Conservation (phyloP, 2,113 vertebrate genomes). For the Oryzias melastigma region DNA sequence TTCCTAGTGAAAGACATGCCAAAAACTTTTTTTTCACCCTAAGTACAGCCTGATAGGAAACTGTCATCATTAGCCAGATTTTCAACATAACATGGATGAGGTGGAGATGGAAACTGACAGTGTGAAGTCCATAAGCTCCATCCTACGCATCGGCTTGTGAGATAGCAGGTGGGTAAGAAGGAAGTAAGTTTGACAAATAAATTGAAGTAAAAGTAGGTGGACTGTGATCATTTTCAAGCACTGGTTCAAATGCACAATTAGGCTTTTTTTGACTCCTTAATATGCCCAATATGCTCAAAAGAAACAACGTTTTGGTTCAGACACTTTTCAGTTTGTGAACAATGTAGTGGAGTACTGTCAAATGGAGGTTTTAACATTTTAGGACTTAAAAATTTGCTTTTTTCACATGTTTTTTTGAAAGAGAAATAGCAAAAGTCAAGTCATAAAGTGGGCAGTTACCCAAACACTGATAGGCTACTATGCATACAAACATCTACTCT, state of each 20-base stretch:
- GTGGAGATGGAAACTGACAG: constrained; percentile 12
- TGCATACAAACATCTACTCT: not conserved
- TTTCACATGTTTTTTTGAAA: no score
- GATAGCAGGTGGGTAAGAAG: constrained; percentile 5
- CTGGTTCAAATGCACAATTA: no score
- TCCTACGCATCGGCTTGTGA: constrained; percentile 9
- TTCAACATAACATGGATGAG: constrained; percentile 12
- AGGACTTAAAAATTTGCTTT: no score
- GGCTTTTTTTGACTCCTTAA: no score
- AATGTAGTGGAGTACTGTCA: no score
- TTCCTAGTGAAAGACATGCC: not conserved
- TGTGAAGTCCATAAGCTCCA: constrained; percentile 13
- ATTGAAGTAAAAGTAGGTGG: not conserved
- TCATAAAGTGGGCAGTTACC: not conserved
- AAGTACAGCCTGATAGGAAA: constrained; percentile 3
- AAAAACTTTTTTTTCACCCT: not conserved
- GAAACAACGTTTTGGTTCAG: no score
- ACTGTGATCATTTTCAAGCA: no score
- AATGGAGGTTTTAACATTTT: no score
- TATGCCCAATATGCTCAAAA: no score
- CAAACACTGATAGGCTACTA: not conserved
- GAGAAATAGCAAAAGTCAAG: no score
- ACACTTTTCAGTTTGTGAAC: no score
- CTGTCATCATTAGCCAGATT: constrained; percentile 24
- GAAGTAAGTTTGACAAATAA: not conserved